These are phyloP conservation scores for Prorops nasuta DNA, from an alignment of 1,140 invertebrate genomes.

Conservation along the genomic window DNA sequence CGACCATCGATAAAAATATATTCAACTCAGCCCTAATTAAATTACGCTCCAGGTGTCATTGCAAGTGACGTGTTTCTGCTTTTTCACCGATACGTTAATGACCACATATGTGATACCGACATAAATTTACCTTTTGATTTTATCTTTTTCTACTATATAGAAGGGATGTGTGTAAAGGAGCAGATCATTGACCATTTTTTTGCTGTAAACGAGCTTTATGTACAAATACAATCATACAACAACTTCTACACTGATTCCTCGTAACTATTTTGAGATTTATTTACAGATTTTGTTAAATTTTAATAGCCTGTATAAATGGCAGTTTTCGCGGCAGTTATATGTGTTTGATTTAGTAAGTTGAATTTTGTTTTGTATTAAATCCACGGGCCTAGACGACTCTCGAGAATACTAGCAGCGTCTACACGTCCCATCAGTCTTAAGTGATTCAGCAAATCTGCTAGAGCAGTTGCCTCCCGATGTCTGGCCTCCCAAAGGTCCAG, in stretches of 20 bases:
- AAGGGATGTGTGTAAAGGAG: no score
- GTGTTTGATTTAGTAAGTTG: not conserved
- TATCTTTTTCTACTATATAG: no score
- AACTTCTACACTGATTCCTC: constrained; percentile 21
- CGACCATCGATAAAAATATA: no score
- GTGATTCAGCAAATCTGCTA: constrained; percentile 84
- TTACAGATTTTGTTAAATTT: constrained; percentile 11
- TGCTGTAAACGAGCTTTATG: constrained; percentile 35
- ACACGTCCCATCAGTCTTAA: constrained; percentile 88
- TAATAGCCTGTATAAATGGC: not conserved
- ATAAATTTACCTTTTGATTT: no score
- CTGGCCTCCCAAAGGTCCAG: constrained; percentile 94
- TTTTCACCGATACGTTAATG: no score
- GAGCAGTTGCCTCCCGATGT: constrained; percentile 80
- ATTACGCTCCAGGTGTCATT: no score
- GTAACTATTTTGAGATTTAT: constrained; percentile 3
- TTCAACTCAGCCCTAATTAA: no score
- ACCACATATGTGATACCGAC: no score
- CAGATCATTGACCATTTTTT: no score
- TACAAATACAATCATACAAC: constrained; percentile 31
- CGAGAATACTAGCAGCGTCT: constrained; percentile 85
- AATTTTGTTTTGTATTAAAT: constrained; percentile 31
- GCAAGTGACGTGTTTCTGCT: no score
- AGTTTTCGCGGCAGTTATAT: not conserved
- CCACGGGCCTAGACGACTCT: constrained; percentile 82